Conservation (phyloP, 2,888 invertebrate genomes). For the Tenthredo scrophulariae region DNA sequence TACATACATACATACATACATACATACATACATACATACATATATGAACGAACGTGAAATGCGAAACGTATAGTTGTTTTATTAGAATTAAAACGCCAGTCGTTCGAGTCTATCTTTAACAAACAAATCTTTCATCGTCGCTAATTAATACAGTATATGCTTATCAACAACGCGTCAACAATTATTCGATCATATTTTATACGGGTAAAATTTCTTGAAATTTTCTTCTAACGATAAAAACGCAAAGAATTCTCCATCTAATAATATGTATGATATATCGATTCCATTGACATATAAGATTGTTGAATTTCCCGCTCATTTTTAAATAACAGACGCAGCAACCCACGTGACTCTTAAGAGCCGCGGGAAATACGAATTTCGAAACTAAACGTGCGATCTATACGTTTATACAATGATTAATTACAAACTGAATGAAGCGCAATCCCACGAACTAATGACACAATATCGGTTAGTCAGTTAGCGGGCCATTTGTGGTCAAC, state of each 20-base stretch:
- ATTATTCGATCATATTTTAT: background rate
- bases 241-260: background rate
- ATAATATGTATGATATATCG: background rate
- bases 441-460: background rate
- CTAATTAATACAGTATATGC: background rate
- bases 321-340: background rate
- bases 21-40: background rate
- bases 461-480: conserved; percentile 30
- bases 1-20: background rate
- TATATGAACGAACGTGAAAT: background rate
- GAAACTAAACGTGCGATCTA: background rate
- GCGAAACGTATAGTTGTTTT: background rate
- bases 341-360: background rate
- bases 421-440: background rate
- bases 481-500: conserved; percentile 19
- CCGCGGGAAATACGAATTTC: background rate
- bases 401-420: background rate
- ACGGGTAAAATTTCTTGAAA: background rate
- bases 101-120: background rate
- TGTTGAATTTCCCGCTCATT: background rate
- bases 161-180: background rate
- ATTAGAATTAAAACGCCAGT: background rate
- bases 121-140: background rate
- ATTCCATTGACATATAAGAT: background rate
- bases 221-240: background rate